These are phyloP conservation scores for Trypoxylus dichotomus DNA, from an alignment of 1,140 invertebrate species.

Conservation along the genomic window DNA sequence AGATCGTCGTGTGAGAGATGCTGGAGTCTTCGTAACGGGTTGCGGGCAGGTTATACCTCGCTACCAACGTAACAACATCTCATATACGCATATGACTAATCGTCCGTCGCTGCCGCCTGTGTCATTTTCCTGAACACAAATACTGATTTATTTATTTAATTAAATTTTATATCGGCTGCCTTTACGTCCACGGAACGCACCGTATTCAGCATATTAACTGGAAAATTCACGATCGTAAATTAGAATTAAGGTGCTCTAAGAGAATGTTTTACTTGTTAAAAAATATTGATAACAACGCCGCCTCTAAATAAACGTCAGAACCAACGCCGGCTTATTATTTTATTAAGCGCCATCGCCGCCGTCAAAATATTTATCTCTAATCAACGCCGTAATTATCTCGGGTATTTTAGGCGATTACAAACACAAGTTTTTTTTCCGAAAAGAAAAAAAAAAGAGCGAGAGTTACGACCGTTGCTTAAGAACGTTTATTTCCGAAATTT, in stretches of 20 bases:
- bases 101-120: background rate
- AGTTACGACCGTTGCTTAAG: background rate
- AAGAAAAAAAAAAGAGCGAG: background rate
- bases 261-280: conserved; percentile 26
- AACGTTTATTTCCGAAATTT: conserved; percentile 13
- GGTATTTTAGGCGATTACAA: conserved; percentile 8
- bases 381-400: background rate
- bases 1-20: conserved; percentile 32
- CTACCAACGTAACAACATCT: background rate
- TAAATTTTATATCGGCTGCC: conserved; percentile 25
- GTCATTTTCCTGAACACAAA: conserved; percentile 27
- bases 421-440: background rate
- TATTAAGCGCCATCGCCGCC: background rate
- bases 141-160: conserved; percentile 32
- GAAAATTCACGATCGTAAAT: conserved; percentile 19
- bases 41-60: background rate
- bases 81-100: conserved; percentile 10
- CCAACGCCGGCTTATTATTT: conserved; percentile 8
- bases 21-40: background rate
- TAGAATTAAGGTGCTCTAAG: background rate
- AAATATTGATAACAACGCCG: conserved; percentile 1
- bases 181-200: background rate
- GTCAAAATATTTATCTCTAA: conserved; percentile 13
- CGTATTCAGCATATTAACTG: background rate
- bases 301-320: conserved; percentile 20